These are phyloP conservation scores for Calliopsis andreniformis DNA, from an alignment of 1,140 invertebrate species.

Conservation along the genomic window DNA sequence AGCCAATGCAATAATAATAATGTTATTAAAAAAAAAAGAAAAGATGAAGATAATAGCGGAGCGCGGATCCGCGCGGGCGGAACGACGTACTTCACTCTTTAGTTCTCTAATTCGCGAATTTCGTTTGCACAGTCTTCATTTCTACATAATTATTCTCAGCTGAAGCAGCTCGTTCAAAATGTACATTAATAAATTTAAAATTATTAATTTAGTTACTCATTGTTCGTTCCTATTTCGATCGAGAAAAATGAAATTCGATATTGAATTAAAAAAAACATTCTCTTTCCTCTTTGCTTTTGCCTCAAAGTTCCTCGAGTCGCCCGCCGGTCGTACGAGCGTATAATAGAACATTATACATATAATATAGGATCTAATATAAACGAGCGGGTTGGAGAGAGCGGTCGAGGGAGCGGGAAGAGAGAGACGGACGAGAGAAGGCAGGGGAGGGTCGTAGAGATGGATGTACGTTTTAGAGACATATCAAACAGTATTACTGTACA, in stretches of 20 bases:
- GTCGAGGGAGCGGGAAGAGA: constrained; percentile 3
- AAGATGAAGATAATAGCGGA: constrained; percentile 42
- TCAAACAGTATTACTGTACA: constrained; percentile 80
- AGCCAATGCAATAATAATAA: constrained; percentile 80
- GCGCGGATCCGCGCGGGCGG: constrained; percentile 39
- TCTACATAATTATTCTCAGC: no score
- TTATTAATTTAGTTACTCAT: no score
- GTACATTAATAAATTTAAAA: no score
- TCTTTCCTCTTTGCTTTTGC: constrained; percentile 52
- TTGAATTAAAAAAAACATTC: not conserved
- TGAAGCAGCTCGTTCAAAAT: no score
- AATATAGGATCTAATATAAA: constrained; percentile 67
- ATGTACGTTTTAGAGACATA: constrained; percentile 78
- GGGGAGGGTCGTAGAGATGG: constrained; percentile 46
- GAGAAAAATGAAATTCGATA: not conserved
- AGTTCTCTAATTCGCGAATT: not conserved
- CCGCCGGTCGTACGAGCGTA: constrained; percentile 55
- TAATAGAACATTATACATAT: constrained; percentile 46
- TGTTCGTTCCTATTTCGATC: no score
- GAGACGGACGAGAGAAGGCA: constrained; percentile 16
- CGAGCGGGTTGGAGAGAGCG: constrained; percentile 18
- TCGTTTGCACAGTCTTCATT: no score
- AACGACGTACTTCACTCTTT: constrained; percentile 34
- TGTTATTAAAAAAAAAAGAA: constrained; percentile 58
- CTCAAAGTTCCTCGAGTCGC: constrained; percentile 62